These are phyloP conservation scores for Trachymyrmex cornetzi DNA, from an alignment of 1,140 invertebrate genomes.

Conservation along the genomic window DNA sequence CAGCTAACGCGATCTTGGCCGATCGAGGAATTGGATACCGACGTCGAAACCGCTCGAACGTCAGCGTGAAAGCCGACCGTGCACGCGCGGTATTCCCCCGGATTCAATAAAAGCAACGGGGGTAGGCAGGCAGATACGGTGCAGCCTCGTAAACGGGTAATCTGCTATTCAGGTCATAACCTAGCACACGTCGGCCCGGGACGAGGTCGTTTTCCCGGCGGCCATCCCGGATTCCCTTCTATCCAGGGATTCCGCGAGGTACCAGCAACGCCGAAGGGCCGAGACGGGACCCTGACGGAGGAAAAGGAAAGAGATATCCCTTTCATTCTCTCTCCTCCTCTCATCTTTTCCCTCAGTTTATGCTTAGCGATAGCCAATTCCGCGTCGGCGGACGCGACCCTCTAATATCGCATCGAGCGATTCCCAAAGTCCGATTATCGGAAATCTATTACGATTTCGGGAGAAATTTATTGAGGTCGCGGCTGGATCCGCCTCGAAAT, in stretches of 20 bases:
- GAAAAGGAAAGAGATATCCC: not conserved
- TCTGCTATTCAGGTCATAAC: constrained; percentile 83
- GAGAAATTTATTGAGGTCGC: constrained; percentile 40
- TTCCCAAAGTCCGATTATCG: constrained; percentile 50
- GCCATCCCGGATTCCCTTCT: constrained; percentile 78
- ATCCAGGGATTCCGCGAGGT: constrained; percentile 71
- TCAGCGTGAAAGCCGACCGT: constrained; percentile 51
- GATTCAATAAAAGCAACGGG: constrained; percentile 75
- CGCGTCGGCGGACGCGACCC: not conserved
- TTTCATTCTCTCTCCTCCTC: not conserved
- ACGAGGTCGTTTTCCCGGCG: constrained; percentile 77
- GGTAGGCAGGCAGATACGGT: constrained; percentile 28
- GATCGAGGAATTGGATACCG: constrained; percentile 29
- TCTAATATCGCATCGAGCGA: constrained; percentile 37
- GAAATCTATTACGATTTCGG: constrained; percentile 57
- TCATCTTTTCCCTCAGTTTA: constrained; percentile 2
- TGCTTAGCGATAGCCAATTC: constrained; percentile 1
- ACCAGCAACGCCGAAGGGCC: constrained; percentile 49
- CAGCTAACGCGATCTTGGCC: constrained; percentile 4
- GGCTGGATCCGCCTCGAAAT: constrained; percentile 17
- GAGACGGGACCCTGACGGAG: constrained; percentile 5
- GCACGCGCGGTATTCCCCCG: constrained; percentile 61
- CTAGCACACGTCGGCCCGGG: constrained; percentile 69
- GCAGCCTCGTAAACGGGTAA: constrained; percentile 80
- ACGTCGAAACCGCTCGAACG: not conserved